phyloP scores from a whole-genome alignment of 2,797 vertebrate species.

The Microchirus variegatus region DNA sequence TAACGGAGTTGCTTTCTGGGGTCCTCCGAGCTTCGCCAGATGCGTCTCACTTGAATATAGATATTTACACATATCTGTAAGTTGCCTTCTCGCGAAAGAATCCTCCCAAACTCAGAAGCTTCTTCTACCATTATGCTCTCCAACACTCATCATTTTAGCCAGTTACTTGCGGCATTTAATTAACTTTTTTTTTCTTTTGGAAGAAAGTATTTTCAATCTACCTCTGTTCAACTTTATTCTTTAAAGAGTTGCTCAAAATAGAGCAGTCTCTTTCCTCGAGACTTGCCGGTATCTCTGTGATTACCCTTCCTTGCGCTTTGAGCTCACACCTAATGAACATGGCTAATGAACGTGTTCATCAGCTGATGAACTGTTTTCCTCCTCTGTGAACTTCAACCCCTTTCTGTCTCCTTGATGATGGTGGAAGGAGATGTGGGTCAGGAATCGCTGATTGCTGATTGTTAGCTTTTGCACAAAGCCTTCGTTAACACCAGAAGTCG shows the following conservation, averaged over 20 bases:
- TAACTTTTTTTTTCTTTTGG: not conserved
- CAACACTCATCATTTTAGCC: constrained; percentile 7
- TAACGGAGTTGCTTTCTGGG: constrained; percentile 97
- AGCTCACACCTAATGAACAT: constrained; percentile 65
- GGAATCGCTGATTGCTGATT: constrained; percentile 70
- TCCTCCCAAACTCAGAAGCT: not conserved
- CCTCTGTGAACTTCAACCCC: constrained; percentile 70
- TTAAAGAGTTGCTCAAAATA: constrained; percentile 43
- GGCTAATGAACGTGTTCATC: constrained; percentile 72
- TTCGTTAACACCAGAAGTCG: constrained; percentile 75
- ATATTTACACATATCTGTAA: constrained; percentile 97
- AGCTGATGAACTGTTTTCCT: constrained; percentile 56
- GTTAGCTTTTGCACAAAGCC: constrained; percentile 73
- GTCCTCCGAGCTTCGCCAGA: constrained; percentile 97
- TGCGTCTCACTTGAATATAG: constrained; percentile 97
- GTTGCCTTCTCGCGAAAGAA: constrained; percentile 62
- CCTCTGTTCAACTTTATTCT: constrained; percentile 30
- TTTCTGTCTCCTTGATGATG: constrained; percentile 52
- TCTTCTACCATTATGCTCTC: not conserved
- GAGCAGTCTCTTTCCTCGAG: constrained; percentile 26
- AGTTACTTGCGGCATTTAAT: constrained; percentile 8
- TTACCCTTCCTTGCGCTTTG: constrained; percentile 63
- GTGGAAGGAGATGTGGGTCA: constrained; percentile 47
- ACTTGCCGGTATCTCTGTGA: constrained; percentile 63
- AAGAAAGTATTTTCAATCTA: not conserved